A percentile compares a stretch with the other conserved stretches of the same genome.
phyloP scores from a whole-genome alignment of 1,140 invertebrate species.

The Acromyrmex charruanus region DNA sequence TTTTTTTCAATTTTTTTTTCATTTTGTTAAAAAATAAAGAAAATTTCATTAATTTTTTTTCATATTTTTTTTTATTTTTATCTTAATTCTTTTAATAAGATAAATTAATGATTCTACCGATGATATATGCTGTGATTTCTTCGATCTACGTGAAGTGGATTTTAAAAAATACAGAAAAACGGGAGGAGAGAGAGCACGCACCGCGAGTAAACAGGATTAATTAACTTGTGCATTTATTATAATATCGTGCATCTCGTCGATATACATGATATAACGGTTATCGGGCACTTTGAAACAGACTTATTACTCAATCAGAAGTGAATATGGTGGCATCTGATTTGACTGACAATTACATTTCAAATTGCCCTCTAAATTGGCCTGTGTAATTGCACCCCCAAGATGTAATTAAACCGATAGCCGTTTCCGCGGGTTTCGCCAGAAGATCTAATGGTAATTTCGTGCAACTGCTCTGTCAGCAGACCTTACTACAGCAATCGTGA shows the following conservation, averaged over 20 bases:
- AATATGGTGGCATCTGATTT: conserved; percentile 56
- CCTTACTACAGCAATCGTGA: conserved; percentile 26
- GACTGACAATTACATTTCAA: conserved; percentile 73
- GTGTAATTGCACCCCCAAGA: conserved; percentile 67
- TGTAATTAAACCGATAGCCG: conserved; percentile 76
- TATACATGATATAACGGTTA: conserved; percentile 36
- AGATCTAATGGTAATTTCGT: conserved; percentile 68
- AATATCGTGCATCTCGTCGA: background rate
- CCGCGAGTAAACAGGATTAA: conserved; percentile 4
- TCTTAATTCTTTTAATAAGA: background rate
- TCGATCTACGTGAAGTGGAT: background rate
- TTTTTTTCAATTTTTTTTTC: too few species aligned
- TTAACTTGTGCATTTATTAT: conserved; percentile 16
- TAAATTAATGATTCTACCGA: background rate
- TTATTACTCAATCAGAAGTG: conserved; percentile 8
- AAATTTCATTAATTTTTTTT: background rate
- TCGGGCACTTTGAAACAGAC: conserved; percentile 33
- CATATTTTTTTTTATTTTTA: background rate
- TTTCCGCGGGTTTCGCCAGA: conserved; percentile 65
- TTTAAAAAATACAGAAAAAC: background rate
- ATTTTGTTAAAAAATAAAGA: too few species aligned
- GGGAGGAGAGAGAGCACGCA: background rate
- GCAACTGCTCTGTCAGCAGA: conserved; percentile 48
- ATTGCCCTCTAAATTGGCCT: conserved; percentile 65
- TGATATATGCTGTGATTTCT: background rate